Percentiles rank a stretch among this genome's conserved stretches.
These are phyloP conservation scores for Drosophila guanche DNA, from an alignment of 1,140 invertebrate genomes.

Conservation along the genomic window DNA sequence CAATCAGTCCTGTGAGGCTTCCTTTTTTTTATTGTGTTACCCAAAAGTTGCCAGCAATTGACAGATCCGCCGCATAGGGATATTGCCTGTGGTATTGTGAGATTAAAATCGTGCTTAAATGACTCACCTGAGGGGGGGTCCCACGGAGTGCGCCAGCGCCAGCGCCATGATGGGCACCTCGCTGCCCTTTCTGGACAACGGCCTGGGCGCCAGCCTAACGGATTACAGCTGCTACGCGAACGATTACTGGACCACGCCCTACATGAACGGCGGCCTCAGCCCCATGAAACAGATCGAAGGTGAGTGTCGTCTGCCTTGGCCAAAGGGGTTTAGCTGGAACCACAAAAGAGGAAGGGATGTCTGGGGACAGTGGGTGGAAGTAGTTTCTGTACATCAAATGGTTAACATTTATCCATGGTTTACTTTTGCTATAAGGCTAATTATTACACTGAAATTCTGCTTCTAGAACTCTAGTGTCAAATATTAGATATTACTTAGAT, in stretches of 20 bases:
- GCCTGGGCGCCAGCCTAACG: conserved; percentile 59
- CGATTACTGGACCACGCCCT: conserved; percentile 75
- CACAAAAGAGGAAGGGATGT: too few relatives aligned
- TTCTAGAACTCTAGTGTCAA: too few relatives aligned
- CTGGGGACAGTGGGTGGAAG: too few relatives aligned
- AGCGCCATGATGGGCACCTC: conserved; percentile 69
- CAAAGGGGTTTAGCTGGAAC: too few relatives aligned
- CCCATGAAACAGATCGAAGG: conserved; percentile 83
- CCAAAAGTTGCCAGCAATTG: neutral
- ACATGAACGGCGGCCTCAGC: conserved; percentile 66
- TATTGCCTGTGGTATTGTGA: conserved; percentile 2
- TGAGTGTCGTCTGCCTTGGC: conserved; percentile 17
- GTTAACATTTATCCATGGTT: too few relatives aligned
- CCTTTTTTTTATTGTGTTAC: conserved; percentile 29
- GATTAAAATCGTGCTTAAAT: conserved; percentile 30
- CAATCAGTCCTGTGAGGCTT: conserved; percentile 21
- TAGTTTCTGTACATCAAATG: too few relatives aligned
- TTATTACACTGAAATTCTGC: too few relatives aligned
- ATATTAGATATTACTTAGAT: too few relatives aligned
- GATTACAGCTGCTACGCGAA: conserved; percentile 78
- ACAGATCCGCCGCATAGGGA: too few relatives aligned
- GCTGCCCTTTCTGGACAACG: conserved; percentile 79
- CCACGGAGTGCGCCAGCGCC: conserved; percentile 75
- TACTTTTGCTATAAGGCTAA: too few relatives aligned
- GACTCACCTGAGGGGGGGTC: conserved; percentile 80